These are phyloP conservation scores for Kryptopterus vitreolus DNA, from an alignment of 2,797 vertebrate genomes.

Conservation along the genomic window DNA sequence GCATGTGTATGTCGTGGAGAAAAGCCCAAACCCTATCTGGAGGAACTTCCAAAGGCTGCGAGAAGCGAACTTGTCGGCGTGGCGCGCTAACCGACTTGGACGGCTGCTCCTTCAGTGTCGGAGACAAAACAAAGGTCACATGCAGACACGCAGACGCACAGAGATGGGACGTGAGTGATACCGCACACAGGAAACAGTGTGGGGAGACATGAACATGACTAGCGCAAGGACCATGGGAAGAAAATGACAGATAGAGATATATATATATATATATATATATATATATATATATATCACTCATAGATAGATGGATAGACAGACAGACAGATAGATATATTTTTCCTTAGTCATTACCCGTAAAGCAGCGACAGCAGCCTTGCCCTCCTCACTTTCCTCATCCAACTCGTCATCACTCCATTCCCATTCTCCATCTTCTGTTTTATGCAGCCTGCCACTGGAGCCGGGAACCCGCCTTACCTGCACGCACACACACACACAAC, in stretches of 20 bases:
- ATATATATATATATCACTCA: not conserved
- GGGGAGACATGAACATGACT: conserved; percentile 40
- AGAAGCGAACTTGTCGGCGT: conserved; percentile 83
- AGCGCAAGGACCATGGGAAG: conserved; percentile 51
- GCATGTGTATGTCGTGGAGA: conserved; percentile 76
- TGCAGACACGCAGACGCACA: conserved; percentile 49
- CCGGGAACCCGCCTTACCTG: conserved; percentile 94
- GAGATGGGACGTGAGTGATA: not conserved
- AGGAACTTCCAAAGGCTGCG: conserved; percentile 81
- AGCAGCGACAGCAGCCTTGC: conserved; percentile 91
- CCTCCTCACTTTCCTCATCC: conserved; percentile 97
- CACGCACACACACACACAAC: not conserved
- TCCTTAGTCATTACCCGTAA: conserved; percentile 82
- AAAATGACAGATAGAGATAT: not conserved
- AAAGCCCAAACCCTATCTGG: conserved; percentile 77
- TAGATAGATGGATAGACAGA: no score
- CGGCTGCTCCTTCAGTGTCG: conserved; percentile 76
- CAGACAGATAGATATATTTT: not conserved
- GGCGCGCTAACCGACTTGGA: conserved; percentile 72
- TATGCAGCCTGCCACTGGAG: conserved; percentile 94
- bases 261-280: not conserved
- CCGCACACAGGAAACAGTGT: not conserved
- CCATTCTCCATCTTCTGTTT: conserved; percentile 92
- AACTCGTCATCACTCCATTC: conserved; percentile 98
- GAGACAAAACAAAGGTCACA: conserved; percentile 62